Evolutionary conservation across 2,113 vertebrate species (phyloP), one percentile per base, ranked within the genome.

Genomic region (Tyto alba): DNA sequence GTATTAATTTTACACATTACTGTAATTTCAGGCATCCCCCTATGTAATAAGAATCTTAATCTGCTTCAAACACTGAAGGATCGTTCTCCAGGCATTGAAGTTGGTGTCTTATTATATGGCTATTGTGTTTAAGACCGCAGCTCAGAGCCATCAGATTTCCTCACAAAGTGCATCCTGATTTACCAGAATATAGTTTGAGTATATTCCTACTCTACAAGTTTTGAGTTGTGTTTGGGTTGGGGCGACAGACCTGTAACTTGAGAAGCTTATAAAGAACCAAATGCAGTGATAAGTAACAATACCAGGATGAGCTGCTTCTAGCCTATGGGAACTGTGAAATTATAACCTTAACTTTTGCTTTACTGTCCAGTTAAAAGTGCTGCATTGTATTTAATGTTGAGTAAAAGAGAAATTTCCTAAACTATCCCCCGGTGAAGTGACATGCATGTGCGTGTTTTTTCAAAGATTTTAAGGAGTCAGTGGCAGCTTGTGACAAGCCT

Each of bases 381-480:
- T 89, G 15, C 12, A 2, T 67, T 66, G 34, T 62, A 45, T 50
- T 84, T 71, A 45, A 7, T 30, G 22, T 48, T 72, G 30, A 82
- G 57, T 84, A 30, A 81, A 88, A 5, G 34, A n/a, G n/a, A 66
- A 25, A 5, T 60, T 71, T 88, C 43, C 26, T 16, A 36, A 55
- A 11, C 29, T 32, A 7, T 55, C 16, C 13, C 23, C 10, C 0
- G 1, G 8, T 85, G 47, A 32, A 64, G 47, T 19, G 18, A 17
- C 0, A 1, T 13, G 14, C 25, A 10, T 13, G 1, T 16, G 34
- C 4, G 0, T 26, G 26, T 16, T 50, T 71, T 75, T 43, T 30
- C 71, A 45, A 43, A 71, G 48, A 27, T 72, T 64, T 68, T 30
- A 38, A 62, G 50, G 87, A 52, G 34, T 50, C 16, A 5, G 10